Evolutionary conservation across 2,797 vertebrate genomes (phyloP).

Genomic region (Antennarius maculatus): DNA sequence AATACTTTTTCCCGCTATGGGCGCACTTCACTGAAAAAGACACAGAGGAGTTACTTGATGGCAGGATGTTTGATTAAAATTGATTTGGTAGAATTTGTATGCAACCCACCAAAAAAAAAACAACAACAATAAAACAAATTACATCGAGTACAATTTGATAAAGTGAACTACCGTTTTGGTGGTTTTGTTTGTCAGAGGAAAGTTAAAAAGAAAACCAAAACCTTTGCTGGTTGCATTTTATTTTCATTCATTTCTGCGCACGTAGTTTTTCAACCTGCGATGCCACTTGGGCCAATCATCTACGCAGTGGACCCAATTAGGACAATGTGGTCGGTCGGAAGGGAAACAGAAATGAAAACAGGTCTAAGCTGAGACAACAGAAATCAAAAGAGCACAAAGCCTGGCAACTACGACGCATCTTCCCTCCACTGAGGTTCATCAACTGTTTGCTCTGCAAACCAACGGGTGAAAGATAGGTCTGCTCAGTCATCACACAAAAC

Average conservation of each 20-base stretch:
- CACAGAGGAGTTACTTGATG: too few relatives aligned
- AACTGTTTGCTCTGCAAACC: background rate
- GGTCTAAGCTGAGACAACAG: conserved; percentile 14
- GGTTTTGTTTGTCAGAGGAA: too few relatives aligned
- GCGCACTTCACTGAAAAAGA: too few relatives aligned
- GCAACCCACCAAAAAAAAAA: background rate
- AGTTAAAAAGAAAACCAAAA: background rate
- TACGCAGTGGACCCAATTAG: background rate
- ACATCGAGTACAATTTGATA: too few relatives aligned
- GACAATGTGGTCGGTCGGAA: background rate
- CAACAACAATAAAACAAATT: too few relatives aligned
- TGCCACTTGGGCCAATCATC: background rate
- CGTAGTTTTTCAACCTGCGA: background rate
- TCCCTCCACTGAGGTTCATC: background rate
- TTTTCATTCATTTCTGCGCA: background rate
- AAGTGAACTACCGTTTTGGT: too few relatives aligned
- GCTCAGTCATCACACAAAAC: background rate
- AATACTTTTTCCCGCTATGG: too few relatives aligned
- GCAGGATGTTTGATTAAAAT: too few relatives aligned
- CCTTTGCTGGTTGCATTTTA: background rate
- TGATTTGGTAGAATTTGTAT: too few relatives aligned
- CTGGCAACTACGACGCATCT: background rate
- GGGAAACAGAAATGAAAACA: conserved; percentile 1
- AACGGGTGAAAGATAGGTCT: background rate
- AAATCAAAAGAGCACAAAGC: conserved; percentile 6